Base-by-base conservation (phyloP, 2,113 vertebrate genomes). In the Neodon shergylaensis region DNA sequence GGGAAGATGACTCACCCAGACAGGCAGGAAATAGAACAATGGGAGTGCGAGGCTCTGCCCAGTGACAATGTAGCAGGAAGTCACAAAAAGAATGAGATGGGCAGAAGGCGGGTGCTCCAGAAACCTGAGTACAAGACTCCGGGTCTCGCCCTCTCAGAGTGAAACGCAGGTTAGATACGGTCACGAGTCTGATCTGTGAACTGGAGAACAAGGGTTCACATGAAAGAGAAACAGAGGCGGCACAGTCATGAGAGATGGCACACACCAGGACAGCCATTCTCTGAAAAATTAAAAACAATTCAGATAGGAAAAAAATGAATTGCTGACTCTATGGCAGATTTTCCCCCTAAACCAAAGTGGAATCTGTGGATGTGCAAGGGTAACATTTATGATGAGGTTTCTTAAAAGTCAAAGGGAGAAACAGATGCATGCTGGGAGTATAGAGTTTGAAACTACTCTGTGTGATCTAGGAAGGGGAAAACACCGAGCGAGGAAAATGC, bases 381-480 rank as follows among this genome's bases (percentile, higher is more conserved):
- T 58, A 31, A n/a, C 1, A 11, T 12, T 28, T 5, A 5, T 1
- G 1, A n/a, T 22, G 78, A 21, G n/a, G 63, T 7, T 31, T 28
- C 24, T 52, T 39, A 54, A 88, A 58, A 88, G 52, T 26, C 86
- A 58, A 58, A 88, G 86, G 36, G 49, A 28, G 36, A 39, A 42
- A 54, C 65, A 72, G 58, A 21, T 10, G 5, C 16, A 33, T 33
- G 47, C 61, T 33, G 81, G 63, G 74, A 28, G 36, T 21, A 6
- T 13, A 61, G n/a, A 42, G 9, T 78, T 70, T 19, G 1, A 13
- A 65, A 44, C 17, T 63, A 31, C 11, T 76, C 65, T 1, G 1
- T 1, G 19, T 10, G 61, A 21, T 13, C 49, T 28, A 14, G 8
- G 1, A 73, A 21, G 0, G 19, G 39, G 14, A 7, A 28, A 73